Percentiles rank a stretch among this genome's conserved stretches.
phyloP scores from a whole-genome alignment of 1,140 invertebrate species.

The Hypothenemus hampei region DNA sequence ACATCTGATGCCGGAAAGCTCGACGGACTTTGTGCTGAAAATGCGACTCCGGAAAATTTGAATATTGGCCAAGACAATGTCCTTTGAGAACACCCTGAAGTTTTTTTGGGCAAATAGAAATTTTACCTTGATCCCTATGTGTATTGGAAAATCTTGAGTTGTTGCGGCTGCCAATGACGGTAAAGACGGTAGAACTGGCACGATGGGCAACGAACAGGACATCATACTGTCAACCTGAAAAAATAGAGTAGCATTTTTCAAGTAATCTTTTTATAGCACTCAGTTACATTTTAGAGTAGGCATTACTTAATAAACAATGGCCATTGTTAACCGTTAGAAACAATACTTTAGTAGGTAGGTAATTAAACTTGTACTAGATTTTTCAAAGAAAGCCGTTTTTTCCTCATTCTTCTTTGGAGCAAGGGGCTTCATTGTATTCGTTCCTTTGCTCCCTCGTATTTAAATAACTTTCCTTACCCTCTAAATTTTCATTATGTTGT shows the following conservation, averaged over 20 bases:
- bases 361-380: too few relatives aligned
- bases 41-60: constrained; percentile 18
- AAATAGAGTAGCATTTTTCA: too few relatives aligned
- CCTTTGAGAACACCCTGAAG: constrained; percentile 20
- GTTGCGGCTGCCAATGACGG: constrained; percentile 34
- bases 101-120: too few relatives aligned
- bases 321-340: too few relatives aligned
- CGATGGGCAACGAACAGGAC: constrained; percentile 45
- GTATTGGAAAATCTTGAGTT: constrained; percentile 41
- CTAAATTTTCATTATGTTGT: constrained; percentile 9
- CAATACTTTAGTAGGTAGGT: too few relatives aligned
- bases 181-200: constrained; percentile 42
- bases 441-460: constrained; percentile 2
- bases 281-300: too few relatives aligned
- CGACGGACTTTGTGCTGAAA: constrained; percentile 3
- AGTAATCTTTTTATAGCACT: too few relatives aligned
- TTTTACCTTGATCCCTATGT: constrained; percentile 46
- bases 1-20: constrained; percentile 15
- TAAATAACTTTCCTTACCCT: constrained; percentile 13
- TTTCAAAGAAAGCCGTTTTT: neutral
- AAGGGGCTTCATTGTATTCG: neutral
- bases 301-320: too few relatives aligned
- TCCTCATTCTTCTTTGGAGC: neutral
- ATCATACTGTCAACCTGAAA: constrained; percentile 47
- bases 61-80: constrained; percentile 21